Evolutionary conservation across 2,113 vertebrate genomes (phyloP).

Genomic region (Chascanopsetta lugubris): DNA sequence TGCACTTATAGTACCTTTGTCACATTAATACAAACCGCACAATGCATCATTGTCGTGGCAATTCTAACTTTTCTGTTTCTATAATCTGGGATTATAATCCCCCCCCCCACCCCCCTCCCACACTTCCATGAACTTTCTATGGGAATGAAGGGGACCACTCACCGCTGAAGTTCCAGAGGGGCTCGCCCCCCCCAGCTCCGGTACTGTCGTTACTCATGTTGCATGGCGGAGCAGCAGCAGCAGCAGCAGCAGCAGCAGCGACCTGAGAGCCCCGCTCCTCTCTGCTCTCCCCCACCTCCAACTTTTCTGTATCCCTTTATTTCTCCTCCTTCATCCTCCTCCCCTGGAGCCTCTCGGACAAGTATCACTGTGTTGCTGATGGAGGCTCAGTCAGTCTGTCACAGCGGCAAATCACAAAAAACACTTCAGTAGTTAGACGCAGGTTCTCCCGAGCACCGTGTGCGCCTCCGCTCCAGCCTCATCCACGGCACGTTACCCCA

Average conservation of each 20-base stretch:
- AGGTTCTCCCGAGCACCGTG: not conserved
- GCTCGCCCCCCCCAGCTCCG: constrained; percentile 49
- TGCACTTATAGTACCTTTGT: too few relatives aligned
- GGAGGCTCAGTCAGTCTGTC: not conserved
- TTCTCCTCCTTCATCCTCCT: not conserved
- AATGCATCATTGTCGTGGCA: too few relatives aligned
- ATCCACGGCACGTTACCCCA: not conserved
- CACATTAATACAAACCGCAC: too few relatives aligned
- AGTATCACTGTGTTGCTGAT: not conserved
- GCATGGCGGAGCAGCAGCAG: constrained; percentile 35
- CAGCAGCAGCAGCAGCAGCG: not conserved
- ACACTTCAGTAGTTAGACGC: not conserved
- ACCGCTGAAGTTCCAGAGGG: constrained; percentile 68
- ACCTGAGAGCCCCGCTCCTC: not conserved
- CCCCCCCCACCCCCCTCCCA: too few relatives aligned
- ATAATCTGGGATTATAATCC: not conserved
- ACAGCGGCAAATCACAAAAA: not conserved
- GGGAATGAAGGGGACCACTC: constrained; percentile 30
- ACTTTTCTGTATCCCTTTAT: constrained; percentile 23
- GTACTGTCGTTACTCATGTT: constrained; percentile 66
- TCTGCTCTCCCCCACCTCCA: constrained; percentile 5
- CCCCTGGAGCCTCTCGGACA: not conserved
- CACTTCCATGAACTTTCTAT: not conserved
- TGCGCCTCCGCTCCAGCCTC: not conserved
- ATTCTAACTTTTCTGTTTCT: not conserved